Evolutionary conservation across 2,113 vertebrate genomes (phyloP), one percentile per base, ranked within the genome.

Genomic region (Heteronetta atricapilla): DNA sequence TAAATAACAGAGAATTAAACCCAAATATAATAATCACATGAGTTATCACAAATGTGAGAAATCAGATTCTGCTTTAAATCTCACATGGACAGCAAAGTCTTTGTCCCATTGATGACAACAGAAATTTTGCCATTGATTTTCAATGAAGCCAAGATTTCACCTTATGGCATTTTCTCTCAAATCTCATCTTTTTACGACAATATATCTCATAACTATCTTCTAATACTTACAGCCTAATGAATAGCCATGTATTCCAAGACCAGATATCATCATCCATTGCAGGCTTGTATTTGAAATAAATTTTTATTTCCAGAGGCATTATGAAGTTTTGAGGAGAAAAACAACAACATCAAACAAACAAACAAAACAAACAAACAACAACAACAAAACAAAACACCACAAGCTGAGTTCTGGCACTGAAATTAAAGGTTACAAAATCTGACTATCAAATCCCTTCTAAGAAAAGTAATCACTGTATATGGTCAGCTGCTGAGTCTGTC

Each of bases 1-100:
- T 84, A 94, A 94, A 72, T 85, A 94, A 79, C 74, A 89, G 70
- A 75, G 74, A 94, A 94, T 96, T 95, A 94, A 95, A 82, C 48
- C 34, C 21, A 83, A 89, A 92, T 62, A 82, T 90, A 91, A 94
- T 82, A 92, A 94, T 86, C 70, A 80, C 44, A 62, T 68, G 72
- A 88, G 70, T 76, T 81, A 70, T 79, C 50, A 87, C 81, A 91
- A 94, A 28, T 8, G 15, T 64, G 40, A 73, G 46, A 89, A 90
- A 94, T 88, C 74, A 72, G 89, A 88, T 72, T 82, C 42, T 76
- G 48, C 62, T 91, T 87, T 63, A 77, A 0, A 87, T 93, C 40
- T 91, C 59, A 80, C 55, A 77, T 13, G 17, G 25, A 38, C 31
- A 80, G 15, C 8, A 44, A 89, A 66, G 40, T 58, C 60, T 93